These are phyloP conservation scores for Periophthalmodon schlosseri DNA, from an alignment of 2,113 vertebrate species.

Conservation along the genomic window DNA sequence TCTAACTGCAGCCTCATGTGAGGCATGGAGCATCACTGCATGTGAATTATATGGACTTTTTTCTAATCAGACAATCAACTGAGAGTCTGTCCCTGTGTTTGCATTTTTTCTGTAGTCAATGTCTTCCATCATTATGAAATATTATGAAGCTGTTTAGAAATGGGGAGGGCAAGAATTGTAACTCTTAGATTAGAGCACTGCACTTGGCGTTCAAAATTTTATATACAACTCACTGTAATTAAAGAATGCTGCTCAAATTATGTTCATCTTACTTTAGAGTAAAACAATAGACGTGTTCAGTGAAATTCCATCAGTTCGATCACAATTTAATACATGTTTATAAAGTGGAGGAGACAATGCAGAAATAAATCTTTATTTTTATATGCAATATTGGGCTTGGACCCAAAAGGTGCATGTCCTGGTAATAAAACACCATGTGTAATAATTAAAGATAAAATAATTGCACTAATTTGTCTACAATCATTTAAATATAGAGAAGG, in stretches of 20 bases:
- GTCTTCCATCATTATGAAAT: constrained; percentile 54
- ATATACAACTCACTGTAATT: constrained; percentile 77
- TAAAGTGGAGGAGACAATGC: constrained; percentile 25
- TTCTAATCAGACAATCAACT: constrained; percentile 69
- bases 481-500: constrained; percentile 20
- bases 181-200: constrained; percentile 52
- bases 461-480: constrained; percentile 14
- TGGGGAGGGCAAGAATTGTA: constrained; percentile 28
- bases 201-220: constrained; percentile 69
- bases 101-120: constrained; percentile 30
- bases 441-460: constrained; percentile 26
- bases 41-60: constrained; percentile 25
- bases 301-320: not conserved
- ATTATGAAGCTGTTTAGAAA: constrained; percentile 30
- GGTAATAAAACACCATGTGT: constrained; percentile 15
- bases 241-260: constrained; percentile 61
- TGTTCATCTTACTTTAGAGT: not conserved
- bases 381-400: constrained; percentile 47
- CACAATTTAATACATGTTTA: not conserved
- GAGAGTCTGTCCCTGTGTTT: constrained; percentile 39
- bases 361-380: constrained; percentile 76
- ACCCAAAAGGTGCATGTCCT: constrained; percentile 15
- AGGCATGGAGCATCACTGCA: constrained; percentile 5
- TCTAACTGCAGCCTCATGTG: constrained; percentile 24
- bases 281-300: not conserved